Percentiles rank a stretch among this genome's conserved stretches.
phyloP scores from a whole-genome alignment of 2,888 invertebrate species.

The Xanthorhoe spadicearia region DNA sequence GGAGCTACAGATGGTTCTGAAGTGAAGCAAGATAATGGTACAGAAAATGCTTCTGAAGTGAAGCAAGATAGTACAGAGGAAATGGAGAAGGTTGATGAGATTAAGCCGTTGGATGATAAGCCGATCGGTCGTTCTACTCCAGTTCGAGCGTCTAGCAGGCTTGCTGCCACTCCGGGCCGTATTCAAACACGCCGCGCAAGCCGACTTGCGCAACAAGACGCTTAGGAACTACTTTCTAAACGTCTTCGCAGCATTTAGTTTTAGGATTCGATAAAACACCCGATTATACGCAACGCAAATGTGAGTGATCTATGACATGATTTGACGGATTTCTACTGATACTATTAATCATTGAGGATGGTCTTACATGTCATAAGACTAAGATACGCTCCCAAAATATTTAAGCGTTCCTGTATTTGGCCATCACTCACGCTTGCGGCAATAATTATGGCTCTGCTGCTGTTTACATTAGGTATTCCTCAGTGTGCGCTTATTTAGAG shows the following conservation, averaged over 20 bases:
- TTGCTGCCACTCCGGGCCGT: constrained; percentile 59
- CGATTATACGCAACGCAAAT: too few species aligned
- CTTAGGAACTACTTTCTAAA: neutral
- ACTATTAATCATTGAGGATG: too few species aligned
- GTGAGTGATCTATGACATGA: too few species aligned
- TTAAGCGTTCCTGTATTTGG: too few species aligned
- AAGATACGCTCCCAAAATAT: too few species aligned
- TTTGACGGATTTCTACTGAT: too few species aligned
- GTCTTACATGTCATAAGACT: too few species aligned
- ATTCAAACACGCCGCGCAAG: constrained; percentile 68
- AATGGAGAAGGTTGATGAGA: constrained; percentile 28
- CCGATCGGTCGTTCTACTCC: constrained; percentile 49
- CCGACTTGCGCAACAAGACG: constrained; percentile 52
- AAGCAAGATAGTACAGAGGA: constrained; percentile 24
- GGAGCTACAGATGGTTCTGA: neutral
- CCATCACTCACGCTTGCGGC: too few species aligned
- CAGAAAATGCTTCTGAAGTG: constrained; percentile 2
- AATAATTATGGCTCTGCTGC: too few species aligned
- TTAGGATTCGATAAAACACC: too few species aligned
- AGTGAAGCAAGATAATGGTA: constrained; percentile 25
- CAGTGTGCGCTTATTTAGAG: too few species aligned
- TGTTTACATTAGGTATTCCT: too few species aligned
- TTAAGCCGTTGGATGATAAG: constrained; percentile 38
- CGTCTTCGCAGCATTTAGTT: neutral
- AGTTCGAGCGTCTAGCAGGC: constrained; percentile 55